Conservation (phyloP, 53 echinoderm and acorn worm species). For the Holothuria leucospilota region DNA sequence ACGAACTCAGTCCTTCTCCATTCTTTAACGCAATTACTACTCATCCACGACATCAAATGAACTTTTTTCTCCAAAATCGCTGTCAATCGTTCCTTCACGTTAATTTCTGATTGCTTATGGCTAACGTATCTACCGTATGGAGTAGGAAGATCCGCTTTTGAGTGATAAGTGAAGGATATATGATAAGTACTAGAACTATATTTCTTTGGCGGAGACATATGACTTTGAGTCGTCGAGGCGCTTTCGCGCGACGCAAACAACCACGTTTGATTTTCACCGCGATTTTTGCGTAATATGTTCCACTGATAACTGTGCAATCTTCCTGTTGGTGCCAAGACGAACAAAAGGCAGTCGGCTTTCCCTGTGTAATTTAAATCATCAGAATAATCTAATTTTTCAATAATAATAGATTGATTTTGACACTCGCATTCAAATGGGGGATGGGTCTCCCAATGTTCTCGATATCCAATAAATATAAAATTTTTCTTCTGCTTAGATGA, state of each 20-base stretch:
- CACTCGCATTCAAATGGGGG: conserved; percentile 30
- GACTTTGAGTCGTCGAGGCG: background rate
- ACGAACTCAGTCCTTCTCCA: conserved; percentile 24
- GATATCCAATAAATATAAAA: conserved; percentile 39
- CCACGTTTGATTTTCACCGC: conserved; percentile 19
- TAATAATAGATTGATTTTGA: background rate
- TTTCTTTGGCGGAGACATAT: background rate
- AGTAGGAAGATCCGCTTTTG: background rate
- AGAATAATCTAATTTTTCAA: background rate
- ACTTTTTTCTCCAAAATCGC: background rate
- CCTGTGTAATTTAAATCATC: background rate
- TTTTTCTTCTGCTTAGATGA: background rate
- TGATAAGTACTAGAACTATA: conserved; percentile 26
- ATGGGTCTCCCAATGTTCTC: conserved; percentile 10
- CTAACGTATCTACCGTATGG: conserved; percentile 34
- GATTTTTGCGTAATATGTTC: conserved; percentile 5
- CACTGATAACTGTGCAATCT: background rate
- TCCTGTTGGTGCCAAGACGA: background rate
- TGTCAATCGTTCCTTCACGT: background rate
- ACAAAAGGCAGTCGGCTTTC: conserved; percentile 15
- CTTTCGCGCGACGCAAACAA: conserved; percentile 42
- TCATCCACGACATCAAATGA: conserved; percentile 44
- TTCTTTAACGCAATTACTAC: conserved; percentile 5
- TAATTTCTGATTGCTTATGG: background rate
- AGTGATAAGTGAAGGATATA: conserved; percentile 31